These are phyloP conservation scores for Cossypha niveicapilla DNA, from an alignment of 2,797 vertebrate genomes.

Conservation along the genomic window DNA sequence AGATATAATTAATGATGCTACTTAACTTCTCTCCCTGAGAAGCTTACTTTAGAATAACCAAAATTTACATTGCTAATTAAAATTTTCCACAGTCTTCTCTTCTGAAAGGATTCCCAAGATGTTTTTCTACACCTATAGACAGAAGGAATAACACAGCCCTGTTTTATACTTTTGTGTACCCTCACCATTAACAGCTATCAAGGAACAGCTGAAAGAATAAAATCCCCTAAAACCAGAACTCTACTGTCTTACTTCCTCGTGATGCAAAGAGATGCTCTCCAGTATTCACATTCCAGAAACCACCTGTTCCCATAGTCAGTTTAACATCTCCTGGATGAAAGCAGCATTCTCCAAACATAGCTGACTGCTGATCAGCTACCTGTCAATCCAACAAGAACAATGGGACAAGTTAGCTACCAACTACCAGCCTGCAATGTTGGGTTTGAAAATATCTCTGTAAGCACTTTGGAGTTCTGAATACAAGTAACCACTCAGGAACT, in stretches of 20 bases:
- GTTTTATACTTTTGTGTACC: neutral
- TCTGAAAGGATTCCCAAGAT: neutral
- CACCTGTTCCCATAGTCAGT: conserved; percentile 95
- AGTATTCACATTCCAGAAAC: conserved; percentile 94
- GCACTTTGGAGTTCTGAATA: neutral
- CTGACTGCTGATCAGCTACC: conserved; percentile 96
- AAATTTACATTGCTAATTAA: neutral
- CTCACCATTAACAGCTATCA: neutral
- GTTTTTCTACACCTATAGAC: neutral
- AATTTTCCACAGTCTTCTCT: neutral
- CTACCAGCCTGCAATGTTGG: neutral
- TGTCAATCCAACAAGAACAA: conserved; percentile 36
- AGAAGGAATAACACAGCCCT: neutral
- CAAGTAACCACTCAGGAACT: neutral
- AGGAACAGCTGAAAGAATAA: neutral
- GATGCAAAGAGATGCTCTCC: conserved; percentile 80
- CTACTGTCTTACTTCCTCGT: neutral
- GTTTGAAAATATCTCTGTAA: neutral
- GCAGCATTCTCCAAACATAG: conserved; percentile 97
- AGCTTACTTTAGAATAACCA: neutral
- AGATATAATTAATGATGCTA: neutral
- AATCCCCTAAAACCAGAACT: neutral
- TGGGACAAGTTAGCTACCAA: neutral
- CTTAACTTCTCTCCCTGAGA: neutral
- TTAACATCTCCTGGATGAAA: conserved; percentile 91